phyloP scores from a whole-genome alignment of 2,888 invertebrate genomes.

The Atherix ibis region DNA sequence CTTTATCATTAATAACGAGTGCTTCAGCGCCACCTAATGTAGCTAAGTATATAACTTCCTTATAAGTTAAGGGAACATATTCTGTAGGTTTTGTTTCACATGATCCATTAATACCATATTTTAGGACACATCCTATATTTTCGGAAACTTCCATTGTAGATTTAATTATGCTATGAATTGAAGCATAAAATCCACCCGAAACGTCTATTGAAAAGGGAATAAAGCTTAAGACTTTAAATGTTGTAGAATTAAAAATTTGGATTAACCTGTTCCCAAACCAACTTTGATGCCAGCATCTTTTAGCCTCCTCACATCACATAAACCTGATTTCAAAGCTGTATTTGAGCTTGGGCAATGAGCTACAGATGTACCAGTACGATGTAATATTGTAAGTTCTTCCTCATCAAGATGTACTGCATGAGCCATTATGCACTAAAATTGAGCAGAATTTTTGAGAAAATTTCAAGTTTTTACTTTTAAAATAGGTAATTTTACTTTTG shows the following conservation, averaged over 20 bases:
- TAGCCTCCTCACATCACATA: constrained; percentile 59
- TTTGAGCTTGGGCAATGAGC: constrained; percentile 84
- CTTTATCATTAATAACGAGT: constrained; percentile 49
- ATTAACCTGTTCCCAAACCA: constrained; percentile 69
- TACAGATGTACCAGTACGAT: constrained; percentile 45
- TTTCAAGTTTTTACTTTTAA: not conserved
- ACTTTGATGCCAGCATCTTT: constrained; percentile 49
- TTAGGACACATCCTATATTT: constrained; percentile 40
- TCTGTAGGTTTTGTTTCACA: constrained; percentile 13
- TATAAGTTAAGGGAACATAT: constrained; percentile 44
- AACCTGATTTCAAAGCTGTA: constrained; percentile 60
- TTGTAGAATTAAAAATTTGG: not conserved
- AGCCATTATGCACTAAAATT: constrained; percentile 49
- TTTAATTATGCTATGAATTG: constrained; percentile 60
- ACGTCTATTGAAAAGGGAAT: constrained; percentile 44
- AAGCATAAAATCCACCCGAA: constrained; percentile 62
- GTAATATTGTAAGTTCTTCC: constrained; percentile 48
- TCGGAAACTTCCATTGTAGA: constrained; percentile 58
- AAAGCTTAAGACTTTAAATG: not conserved
- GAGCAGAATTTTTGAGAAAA: constrained; percentile 4
- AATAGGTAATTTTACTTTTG: constrained; percentile 34
- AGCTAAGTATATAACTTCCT: constrained; percentile 67
- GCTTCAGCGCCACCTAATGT: constrained; percentile 80
- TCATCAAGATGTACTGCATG: constrained; percentile 65
- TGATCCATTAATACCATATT: constrained; percentile 23